Evolutionary conservation across 2,797 vertebrate genomes (phyloP).

Genomic region (Schizopygopsis pylzovi): DNA sequence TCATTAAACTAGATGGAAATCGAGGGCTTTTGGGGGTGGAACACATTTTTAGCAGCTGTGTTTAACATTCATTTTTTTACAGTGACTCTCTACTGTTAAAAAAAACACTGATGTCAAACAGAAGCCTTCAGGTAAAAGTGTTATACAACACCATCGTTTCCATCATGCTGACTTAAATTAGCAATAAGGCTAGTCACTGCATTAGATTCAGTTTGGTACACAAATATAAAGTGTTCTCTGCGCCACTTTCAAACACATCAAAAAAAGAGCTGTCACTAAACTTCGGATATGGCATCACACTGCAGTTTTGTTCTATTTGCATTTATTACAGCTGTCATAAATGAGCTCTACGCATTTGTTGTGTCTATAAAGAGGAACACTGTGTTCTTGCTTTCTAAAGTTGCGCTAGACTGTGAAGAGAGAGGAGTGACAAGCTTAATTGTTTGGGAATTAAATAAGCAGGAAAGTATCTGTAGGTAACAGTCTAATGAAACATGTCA

Average conservation of each 20-base stretch:
- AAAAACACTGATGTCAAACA: conserved; percentile 34
- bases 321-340: conserved; percentile 28
- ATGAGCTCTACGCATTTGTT: conserved; percentile 20
- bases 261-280: conserved; percentile 19
- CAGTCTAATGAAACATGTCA: background rate
- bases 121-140: conserved; percentile 46
- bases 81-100: conserved; percentile 34
- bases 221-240: conserved; percentile 24
- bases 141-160: conserved; percentile 40
- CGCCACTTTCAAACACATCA: conserved; percentile 17
- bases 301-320: conserved; percentile 38
- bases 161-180: conserved; percentile 41
- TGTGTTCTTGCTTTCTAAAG: conserved; percentile 30
- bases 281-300: background rate
- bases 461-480: background rate
- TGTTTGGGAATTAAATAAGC: background rate
- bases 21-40: background rate
- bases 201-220: background rate
- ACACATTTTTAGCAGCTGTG: conserved; percentile 5
- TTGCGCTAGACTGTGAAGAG: too few species aligned
- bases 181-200: conserved; percentile 20
- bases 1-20: conserved; percentile 43
- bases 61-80: conserved; percentile 30
- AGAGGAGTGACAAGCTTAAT: conserved; percentile 25
- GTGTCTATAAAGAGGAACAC: conserved; percentile 38